phyloP scores from a whole-genome alignment of 2,888 invertebrate genomes.

The Muschampia plurimacula region DNA sequence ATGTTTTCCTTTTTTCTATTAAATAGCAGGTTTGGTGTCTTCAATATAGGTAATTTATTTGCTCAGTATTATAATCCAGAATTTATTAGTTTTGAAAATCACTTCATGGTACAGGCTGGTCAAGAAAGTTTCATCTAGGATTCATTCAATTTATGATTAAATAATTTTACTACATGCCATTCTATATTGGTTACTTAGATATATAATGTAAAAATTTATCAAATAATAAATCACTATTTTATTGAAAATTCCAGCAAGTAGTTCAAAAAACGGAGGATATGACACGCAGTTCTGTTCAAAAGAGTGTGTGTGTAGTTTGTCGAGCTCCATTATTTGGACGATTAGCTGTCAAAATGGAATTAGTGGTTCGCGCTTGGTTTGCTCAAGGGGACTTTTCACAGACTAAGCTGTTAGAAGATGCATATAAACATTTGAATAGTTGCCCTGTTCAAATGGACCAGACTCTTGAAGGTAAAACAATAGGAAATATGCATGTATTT shows the following conservation, averaged over 20 bases:
- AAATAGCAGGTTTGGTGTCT: too few species aligned
- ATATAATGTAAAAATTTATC: background rate
- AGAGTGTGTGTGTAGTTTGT: conserved; percentile 98
- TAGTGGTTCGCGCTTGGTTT: conserved; percentile 99
- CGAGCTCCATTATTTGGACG: conserved; percentile 96
- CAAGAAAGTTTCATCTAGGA: too few species aligned
- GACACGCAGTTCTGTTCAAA: conserved; percentile 98
- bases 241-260: conserved; percentile 88
- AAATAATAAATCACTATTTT: background rate
- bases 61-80: too few species aligned
- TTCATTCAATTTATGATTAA: too few species aligned
- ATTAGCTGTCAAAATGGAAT: conserved; percentile 96
- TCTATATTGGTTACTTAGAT: too few species aligned
- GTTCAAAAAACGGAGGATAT: conserved; percentile 97
- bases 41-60: too few species aligned
- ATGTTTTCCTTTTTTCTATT: too few species aligned
- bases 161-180: too few species aligned
- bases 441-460: conserved; percentile 88
- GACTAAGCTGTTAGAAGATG: conserved; percentile 95
- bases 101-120: too few species aligned
- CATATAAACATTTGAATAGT: conserved; percentile 95
- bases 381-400: conserved; percentile 97
- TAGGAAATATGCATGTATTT: background rate
- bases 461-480: conserved; percentile 73
- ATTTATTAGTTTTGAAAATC: too few species aligned